Evolutionary conservation across 23 tunicate species (phyloP).

Genomic region (Trididemnum nubilum): DNA sequence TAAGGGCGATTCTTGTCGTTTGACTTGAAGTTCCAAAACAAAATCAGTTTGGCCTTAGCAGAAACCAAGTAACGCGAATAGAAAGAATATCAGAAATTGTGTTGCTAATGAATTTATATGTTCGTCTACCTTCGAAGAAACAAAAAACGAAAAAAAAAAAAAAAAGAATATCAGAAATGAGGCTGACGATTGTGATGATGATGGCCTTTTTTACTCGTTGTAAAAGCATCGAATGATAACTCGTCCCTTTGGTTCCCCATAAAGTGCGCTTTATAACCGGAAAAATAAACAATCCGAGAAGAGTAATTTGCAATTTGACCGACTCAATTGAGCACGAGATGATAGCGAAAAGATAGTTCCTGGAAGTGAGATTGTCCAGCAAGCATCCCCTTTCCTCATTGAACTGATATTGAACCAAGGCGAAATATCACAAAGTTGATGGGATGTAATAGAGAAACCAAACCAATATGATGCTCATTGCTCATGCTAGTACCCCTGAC

Average conservation of each 20-base stretch:
- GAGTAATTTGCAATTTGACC: too few relatives aligned
- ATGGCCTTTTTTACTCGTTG: slow-evolving; percentile 53
- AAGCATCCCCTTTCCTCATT: slow-evolving; percentile 24
- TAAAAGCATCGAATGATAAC: neutral
- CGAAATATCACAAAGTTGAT: slow-evolving; percentile 26
- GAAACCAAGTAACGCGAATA: slow-evolving; percentile 4
- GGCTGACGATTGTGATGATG: slow-evolving; percentile 36
- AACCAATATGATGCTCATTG: slow-evolving; percentile 9
- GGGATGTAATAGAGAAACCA: slow-evolving; percentile 27
- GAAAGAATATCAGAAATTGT: too few relatives aligned
- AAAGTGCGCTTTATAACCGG: slow-evolving; percentile 30
- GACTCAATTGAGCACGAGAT: too few relatives aligned
- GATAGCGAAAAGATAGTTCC: too few relatives aligned
- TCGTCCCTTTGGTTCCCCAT: neutral
- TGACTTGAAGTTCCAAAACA: slow-evolving; percentile 29
- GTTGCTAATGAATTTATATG: too few relatives aligned
- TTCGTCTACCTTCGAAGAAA: too few relatives aligned
- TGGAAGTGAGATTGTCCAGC: neutral
- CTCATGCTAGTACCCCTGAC: neutral
- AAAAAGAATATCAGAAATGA: slow-evolving; percentile 63
- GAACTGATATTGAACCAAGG: slow-evolving; percentile 30
- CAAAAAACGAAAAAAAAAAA: too few relatives aligned
- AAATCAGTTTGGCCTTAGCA: slow-evolving; percentile 14
- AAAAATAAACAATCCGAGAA: slow-evolving; percentile 44
- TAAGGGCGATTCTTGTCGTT: neutral